Percentiles rank a stretch among this genome's conserved stretches.
phyloP scores from a whole-genome alignment of 2,888 invertebrate species.

The Caenorhabditis uteleia region DNA sequence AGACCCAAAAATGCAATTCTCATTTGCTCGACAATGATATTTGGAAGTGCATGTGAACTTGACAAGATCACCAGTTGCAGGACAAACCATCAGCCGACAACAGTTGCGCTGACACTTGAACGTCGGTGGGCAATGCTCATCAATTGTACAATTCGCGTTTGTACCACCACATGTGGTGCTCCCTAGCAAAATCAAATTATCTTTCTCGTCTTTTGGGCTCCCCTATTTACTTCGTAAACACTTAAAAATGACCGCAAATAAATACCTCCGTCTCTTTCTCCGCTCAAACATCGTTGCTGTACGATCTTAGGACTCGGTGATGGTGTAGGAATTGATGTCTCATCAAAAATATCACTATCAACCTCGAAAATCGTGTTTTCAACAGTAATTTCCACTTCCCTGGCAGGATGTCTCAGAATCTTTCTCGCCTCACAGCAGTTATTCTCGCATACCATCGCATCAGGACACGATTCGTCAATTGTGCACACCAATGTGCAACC shows the following conservation, averaged over 20 bases:
- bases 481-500: conserved; percentile 39
- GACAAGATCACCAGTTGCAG: conserved; percentile 27
- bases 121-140: conserved; percentile 51
- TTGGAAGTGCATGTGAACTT: conserved; percentile 43
- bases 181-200: not conserved
- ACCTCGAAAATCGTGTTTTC: conserved; percentile 30
- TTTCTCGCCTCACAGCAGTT: conserved; percentile 45
- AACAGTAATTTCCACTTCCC: not conserved
- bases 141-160: conserved; percentile 40
- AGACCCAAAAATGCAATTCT: conserved; percentile 50
- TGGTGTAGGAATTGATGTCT: too few species aligned
- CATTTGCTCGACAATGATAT: conserved; percentile 46
- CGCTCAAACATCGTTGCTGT: too few species aligned
- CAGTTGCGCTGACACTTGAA: conserved; percentile 49
- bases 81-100: conserved; percentile 51
- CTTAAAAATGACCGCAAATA: conserved; percentile 36
- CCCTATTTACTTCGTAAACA: conserved; percentile 36
- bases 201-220: conserved; percentile 7
- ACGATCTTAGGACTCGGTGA: too few species aligned
- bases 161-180: conserved; percentile 31
- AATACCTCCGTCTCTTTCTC: too few species aligned
- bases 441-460: conserved; percentile 41
- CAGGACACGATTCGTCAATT: conserved; percentile 43
- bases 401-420: conserved; percentile 24
- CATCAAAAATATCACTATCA: too few species aligned